A percentile compares a stretch with the other conserved stretches of the same genome.
phyloP scores from a whole-genome alignment of 2,888 invertebrate species.

The Hedychridium roseum region DNA sequence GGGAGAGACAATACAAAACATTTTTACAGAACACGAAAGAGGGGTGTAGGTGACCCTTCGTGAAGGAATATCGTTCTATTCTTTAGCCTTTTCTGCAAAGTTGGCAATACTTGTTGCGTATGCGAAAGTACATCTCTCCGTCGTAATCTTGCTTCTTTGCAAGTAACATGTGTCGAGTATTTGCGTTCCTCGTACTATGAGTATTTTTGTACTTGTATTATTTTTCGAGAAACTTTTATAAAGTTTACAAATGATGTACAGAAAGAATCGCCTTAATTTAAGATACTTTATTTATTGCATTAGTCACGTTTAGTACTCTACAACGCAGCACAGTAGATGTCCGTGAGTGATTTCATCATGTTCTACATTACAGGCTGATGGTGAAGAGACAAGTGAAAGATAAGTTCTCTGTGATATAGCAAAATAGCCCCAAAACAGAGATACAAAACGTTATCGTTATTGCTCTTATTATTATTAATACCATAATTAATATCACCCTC shows the following conservation, averaged over 20 bases:
- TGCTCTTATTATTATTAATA: conserved; percentile 41
- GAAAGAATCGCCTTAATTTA: conserved; percentile 47
- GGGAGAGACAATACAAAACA: background rate
- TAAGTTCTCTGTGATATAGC: conserved; percentile 61
- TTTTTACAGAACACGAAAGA: background rate
- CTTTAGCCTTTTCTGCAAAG: conserved; percentile 30
- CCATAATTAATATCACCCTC: conserved; percentile 29
- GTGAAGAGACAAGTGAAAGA: conserved; percentile 32
- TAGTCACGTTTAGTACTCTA: conserved; percentile 46
- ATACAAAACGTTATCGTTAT: conserved; percentile 52
- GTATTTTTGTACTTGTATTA: conserved; percentile 59
- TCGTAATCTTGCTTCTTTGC: conserved; percentile 36
- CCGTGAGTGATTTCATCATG: conserved; percentile 21
- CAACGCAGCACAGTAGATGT: conserved; percentile 34
- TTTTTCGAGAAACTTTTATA: conserved; percentile 51
- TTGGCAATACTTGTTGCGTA: conserved; percentile 15
- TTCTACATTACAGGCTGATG: conserved; percentile 26
- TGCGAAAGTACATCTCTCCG: conserved; percentile 22
- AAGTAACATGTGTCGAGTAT: conserved; percentile 43
- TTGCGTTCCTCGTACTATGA: conserved; percentile 55
- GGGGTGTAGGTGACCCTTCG: conserved; percentile 7
- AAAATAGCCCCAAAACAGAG: conserved; percentile 53
- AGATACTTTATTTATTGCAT: conserved; percentile 54
- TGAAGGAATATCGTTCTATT: conserved; percentile 17
- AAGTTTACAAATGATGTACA: conserved; percentile 40